A percentile compares a stretch with the other conserved stretches of the same genome.
These are phyloP conservation scores for Fistularia tabacaria DNA, from an alignment of 2,797 vertebrate genomes.

Conservation along the genomic window DNA sequence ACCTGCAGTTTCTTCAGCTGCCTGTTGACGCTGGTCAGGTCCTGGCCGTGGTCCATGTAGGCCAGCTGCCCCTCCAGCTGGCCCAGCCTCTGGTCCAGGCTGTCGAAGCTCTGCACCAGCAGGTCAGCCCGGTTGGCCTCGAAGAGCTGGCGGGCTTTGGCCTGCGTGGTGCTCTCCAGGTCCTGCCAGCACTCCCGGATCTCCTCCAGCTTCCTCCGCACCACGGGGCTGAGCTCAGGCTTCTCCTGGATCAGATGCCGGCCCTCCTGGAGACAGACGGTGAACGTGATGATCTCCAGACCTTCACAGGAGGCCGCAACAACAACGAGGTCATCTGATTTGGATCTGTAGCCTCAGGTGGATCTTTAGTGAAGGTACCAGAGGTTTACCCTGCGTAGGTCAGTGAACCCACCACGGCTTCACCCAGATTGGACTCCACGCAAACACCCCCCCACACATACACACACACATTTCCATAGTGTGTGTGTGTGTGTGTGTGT, in stretches of 20 bases:
- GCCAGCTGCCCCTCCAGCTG: conserved; percentile 84
- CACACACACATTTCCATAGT: too few species aligned
- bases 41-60: conserved; percentile 79
- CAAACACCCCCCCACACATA: neutral
- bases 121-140: conserved; percentile 85
- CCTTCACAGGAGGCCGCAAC: too few species aligned
- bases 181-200: conserved; percentile 89
- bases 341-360: too few species aligned
- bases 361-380: too few species aligned
- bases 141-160: conserved; percentile 85
- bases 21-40: conserved; percentile 85
- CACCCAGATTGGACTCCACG: too few species aligned
- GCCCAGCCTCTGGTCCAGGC: conserved; percentile 82
- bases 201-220: conserved; percentile 83
- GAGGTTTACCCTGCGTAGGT: too few species aligned
- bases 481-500: too few species aligned
- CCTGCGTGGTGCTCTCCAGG: conserved; percentile 86
- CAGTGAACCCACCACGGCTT: too few species aligned
- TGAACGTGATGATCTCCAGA: too few species aligned
- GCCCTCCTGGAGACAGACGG: conserved; percentile 76
- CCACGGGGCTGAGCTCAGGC: conserved; percentile 82
- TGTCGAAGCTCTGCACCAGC: conserved; percentile 84
- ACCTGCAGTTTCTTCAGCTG: conserved; percentile 90
- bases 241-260: conserved; percentile 89
- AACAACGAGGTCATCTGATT: too few species aligned